Evolutionary conservation across 2,113 vertebrate genomes (phyloP), one percentile per base, ranked within the genome.

Genomic region (Craseonycteris thonglongyai): DNA sequence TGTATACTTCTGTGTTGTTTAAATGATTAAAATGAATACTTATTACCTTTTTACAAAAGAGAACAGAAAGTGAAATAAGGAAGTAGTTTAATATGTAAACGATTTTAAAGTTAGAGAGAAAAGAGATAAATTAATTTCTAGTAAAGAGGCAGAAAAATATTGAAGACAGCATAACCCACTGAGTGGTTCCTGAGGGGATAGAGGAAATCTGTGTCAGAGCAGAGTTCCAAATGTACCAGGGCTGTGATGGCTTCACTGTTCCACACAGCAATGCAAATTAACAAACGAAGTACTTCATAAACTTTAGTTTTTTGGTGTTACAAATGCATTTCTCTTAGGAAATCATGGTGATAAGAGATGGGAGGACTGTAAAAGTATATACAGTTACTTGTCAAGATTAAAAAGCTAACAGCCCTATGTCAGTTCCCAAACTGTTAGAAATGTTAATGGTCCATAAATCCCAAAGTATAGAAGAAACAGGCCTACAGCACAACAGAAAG

Each of bases 21-120:
- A 35, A 78, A 65, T 87, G 91, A 56, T 42, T 89, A 88, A 94
- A 95, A 87, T 45, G 45, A 54, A 93, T 85, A 45, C 28, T 49
- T 90, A 54, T 54, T 80, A 54, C 8, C 30, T 54, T 85, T 76
- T 75, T 1, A 21, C 63, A 90, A 86, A 84, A 74, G 21, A 85
- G 56, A 89, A 75, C 5, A 86, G 84, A 92, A 95, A 94, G 94
- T 90, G 71, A 94, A 95, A 95, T 92, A 40, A 94, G 82, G 89
- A 95, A 90, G 85, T 63, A 61, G 51, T 86, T 81, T 82, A 66
- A 24, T 49, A 86, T 66, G 83, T 89, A 89, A 85, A 95, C 61
- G 69, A 94, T 63, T 85, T 96, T 87, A 79, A 38, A 81, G 71
- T 42, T 92, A 15, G 40, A 81, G 40, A n/a, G 21, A 95, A 72